A percentile compares a stretch with the other conserved stretches of the same genome.
Conservation (phyloP, 37 sponge, comb jelly and placozoan genomes). For the Chondrilla cf. caribensis region DNA sequence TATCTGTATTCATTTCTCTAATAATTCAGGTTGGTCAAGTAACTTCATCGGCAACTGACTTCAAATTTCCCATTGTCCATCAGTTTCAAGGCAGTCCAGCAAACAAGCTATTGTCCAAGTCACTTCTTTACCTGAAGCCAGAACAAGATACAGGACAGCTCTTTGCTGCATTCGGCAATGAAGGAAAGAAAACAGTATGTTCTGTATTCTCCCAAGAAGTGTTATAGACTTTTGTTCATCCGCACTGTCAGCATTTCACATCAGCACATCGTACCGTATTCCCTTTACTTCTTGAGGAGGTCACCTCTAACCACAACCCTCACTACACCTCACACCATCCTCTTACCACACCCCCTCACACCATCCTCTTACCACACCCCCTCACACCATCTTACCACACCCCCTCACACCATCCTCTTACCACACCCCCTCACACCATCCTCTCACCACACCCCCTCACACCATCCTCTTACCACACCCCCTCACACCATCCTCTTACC, state of each 20-base stretch:
- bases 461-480: too few relatives aligned
- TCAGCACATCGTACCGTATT: too few relatives aligned
- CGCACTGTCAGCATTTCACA: too few relatives aligned
- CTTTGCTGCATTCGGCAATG: constrained; percentile 66
- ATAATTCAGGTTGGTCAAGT: constrained; percentile 1
- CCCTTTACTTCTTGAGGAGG: too few relatives aligned
- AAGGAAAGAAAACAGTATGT: constrained; percentile 62
- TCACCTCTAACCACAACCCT: too few relatives aligned
- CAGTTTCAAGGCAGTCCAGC: constrained; percentile 70
- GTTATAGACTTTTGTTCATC: too few relatives aligned
- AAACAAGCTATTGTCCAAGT: constrained; percentile 66
- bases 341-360: constrained; percentile 1
- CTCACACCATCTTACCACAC: too few relatives aligned
- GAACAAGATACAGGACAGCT: constrained; percentile 20
- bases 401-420: neutral
- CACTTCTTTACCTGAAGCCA: constrained; percentile 63
- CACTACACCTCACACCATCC: too few relatives aligned
- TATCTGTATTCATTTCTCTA: too few relatives aligned
- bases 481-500: too few relatives aligned
- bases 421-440: neutral
- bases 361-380: neutral
- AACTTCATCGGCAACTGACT: neutral
- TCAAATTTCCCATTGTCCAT: constrained; percentile 30
- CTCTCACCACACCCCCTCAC: too few relatives aligned
- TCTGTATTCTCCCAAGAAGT: neutral